Conservation (phyloP, 2,888 invertebrate species). For the Hirtodrosophila histrioides region DNA sequence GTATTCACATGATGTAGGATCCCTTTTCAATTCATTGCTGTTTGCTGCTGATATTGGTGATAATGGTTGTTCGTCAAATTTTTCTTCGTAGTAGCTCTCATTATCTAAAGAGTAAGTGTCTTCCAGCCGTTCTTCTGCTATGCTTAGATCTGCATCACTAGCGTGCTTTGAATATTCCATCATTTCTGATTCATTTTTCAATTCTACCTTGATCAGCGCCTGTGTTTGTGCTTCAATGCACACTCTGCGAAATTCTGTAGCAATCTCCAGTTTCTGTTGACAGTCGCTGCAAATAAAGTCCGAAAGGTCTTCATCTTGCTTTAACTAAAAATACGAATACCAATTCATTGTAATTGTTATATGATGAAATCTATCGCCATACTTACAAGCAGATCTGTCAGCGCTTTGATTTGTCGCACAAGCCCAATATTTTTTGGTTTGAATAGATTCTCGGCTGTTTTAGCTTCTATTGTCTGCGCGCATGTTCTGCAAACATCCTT, state of each 20-base stretch:
- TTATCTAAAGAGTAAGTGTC: conserved; percentile 12
- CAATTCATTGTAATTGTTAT: neutral
- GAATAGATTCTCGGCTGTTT: conserved; percentile 38
- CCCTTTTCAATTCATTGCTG: neutral
- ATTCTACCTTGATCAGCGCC: conserved; percentile 10
- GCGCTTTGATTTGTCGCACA: conserved; percentile 37
- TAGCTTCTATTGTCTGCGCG: conserved; percentile 20
- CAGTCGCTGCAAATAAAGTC: conserved; percentile 49
- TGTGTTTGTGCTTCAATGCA: conserved; percentile 51
- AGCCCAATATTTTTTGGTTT: conserved; percentile 20
- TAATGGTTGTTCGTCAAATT: conserved; percentile 22
- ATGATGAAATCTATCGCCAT: no score
- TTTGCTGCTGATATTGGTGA: neutral
- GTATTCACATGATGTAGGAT: conserved; percentile 5
- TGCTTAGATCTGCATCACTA: neutral
- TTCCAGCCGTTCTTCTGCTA: conserved; percentile 29
- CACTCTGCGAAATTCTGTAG: conserved; percentile 51
- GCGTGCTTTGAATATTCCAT: conserved; percentile 1
- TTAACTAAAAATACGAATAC: conserved; percentile 21
- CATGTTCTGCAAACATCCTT: conserved; percentile 52
- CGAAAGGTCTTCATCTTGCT: conserved; percentile 31
- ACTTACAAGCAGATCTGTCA: conserved; percentile 49
- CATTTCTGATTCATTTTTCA: conserved; percentile 21
- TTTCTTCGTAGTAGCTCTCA: conserved; percentile 31
- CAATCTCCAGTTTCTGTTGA: conserved; percentile 41